Evolutionary conservation across 2,113 vertebrate species (phyloP), one percentile per base, ranked within the genome.

Genomic region (Syrrhaptes paradoxus): DNA sequence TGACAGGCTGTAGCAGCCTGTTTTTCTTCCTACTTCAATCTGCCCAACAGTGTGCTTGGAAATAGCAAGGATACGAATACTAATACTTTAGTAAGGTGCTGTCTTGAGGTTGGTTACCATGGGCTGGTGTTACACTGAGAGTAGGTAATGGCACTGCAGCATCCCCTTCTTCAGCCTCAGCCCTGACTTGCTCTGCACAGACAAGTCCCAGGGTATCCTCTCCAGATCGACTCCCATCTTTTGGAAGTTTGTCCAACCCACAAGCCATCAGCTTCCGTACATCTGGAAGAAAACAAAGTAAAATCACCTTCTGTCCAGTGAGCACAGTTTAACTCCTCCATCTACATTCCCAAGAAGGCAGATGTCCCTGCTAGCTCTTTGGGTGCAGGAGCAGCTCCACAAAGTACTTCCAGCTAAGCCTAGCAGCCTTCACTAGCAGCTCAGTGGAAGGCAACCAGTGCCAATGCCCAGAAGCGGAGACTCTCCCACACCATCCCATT

Each of bases 261-360:
- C 97, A 98, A 7, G 97, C 90, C 97, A 98, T 98, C 92, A 99
- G 91, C 96, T 97, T 98, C 83, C 98, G 98, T 34, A 99, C 97
- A 94, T 99, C 99, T 99, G 92, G 61, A 90, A 72, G 86, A 88
- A 87, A 89, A 46, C 8, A 76, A 79, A 83, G 51, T 11, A 71
- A 83, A 78, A 78, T 81, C 34, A 71, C 19, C 10, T 19, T 84
- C 36, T 72, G 20, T 22, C 24, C 52, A 81, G 16, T 54, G 41
- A 89, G 17, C 57, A 21, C 66, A 89, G 34, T 84, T 87, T 87
- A 63, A 66, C 7, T 2, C 41, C 11, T 80, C 38, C 66, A 58
- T 17, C 32, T 32, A 43, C 18, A 43, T 26, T 72, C 41, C 25
- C 25, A 54, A 90, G 51, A 68, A 4, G 32, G 12, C 22, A 66